Conservation (phyloP, 2,113 vertebrate genomes). For the Brachirus orientalis region DNA sequence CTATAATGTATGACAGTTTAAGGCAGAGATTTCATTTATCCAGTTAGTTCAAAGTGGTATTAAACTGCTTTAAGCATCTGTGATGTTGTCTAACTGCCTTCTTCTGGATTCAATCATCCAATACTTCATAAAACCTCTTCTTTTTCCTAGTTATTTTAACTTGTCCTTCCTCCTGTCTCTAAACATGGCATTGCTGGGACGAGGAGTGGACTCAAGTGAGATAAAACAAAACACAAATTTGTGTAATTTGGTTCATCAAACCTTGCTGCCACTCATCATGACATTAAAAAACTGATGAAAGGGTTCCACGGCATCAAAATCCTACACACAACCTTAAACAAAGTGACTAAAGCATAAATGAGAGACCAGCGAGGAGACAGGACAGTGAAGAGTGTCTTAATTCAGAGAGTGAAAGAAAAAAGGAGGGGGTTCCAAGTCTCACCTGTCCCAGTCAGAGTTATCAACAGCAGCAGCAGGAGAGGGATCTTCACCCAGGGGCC, state of each 20-base stretch:
- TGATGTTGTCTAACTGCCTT: no score
- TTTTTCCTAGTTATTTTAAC: no score
- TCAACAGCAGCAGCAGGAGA: conserved; percentile 53
- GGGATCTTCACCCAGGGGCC: conserved; percentile 64
- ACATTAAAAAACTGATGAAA: background rate
- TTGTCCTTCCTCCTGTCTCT: no score
- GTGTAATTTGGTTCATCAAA: no score
- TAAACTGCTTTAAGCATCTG: no score
- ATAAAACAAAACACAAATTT: background rate
- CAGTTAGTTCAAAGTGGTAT: no score
- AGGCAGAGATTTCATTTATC: no score
- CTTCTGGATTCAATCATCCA: no score
- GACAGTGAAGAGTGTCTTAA: background rate
- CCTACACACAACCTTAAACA: background rate
- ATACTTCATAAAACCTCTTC: no score
- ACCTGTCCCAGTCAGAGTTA: conserved; percentile 67
- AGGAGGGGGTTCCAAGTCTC: conserved; percentile 51
- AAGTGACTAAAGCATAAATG: background rate
- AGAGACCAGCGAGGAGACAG: conserved; percentile 17
- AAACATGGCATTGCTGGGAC: background rate
- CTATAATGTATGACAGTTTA: no score
- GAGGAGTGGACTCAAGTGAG: background rate
- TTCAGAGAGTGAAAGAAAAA: no score
- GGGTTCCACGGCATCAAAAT: background rate
- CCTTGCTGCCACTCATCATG: no score